Percentiles rank a stretch among this genome's conserved stretches.
Evolutionary conservation across 1,140 invertebrate genomes (phyloP).

Genomic region (Brachionus sp.): DNA sequence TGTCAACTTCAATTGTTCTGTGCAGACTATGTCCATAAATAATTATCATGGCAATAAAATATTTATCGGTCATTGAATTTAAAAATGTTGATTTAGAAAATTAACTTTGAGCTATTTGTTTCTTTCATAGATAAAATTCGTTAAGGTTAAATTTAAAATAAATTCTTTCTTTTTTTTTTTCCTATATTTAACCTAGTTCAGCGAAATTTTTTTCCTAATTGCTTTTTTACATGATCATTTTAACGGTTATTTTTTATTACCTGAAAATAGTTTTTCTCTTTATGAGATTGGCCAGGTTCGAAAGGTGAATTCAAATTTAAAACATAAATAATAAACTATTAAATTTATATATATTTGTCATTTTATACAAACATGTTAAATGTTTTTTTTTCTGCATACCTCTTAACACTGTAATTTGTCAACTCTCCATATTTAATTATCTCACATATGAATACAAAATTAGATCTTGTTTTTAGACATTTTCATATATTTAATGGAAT

Average conservation of each 20-base stretch:
- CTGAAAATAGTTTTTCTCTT: constrained; percentile 4
- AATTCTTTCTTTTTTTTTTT: constrained; percentile 13
- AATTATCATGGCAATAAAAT: constrained; percentile 36
- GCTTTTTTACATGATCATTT: constrained; percentile 11
- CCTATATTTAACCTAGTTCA: neutral
- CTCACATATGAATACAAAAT: neutral
- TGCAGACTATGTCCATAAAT: constrained; percentile 5
- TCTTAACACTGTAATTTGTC: constrained; percentile 18
- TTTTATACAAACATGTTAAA: constrained; percentile 5
- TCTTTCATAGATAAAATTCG: constrained; percentile 13
- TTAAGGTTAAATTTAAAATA: constrained; percentile 33
- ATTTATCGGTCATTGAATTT: constrained; percentile 44
- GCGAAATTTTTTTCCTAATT: neutral
- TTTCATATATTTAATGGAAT: constrained; percentile 29
- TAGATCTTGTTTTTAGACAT: neutral
- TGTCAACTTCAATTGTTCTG: constrained; percentile 1
- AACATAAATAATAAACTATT: neutral
- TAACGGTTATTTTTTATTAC: constrained; percentile 37
- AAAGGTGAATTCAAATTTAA: constrained; percentile 3
- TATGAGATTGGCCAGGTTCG: neutral
- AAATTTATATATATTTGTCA: neutral
- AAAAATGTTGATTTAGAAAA: constrained; percentile 18
- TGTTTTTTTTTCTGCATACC: neutral
- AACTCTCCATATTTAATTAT: constrained; percentile 40
- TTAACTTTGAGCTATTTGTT: constrained; percentile 40